Evolutionary conservation across 2,113 vertebrate species (phyloP).

Genomic region (Myanophis thanlyinensis): DNA sequence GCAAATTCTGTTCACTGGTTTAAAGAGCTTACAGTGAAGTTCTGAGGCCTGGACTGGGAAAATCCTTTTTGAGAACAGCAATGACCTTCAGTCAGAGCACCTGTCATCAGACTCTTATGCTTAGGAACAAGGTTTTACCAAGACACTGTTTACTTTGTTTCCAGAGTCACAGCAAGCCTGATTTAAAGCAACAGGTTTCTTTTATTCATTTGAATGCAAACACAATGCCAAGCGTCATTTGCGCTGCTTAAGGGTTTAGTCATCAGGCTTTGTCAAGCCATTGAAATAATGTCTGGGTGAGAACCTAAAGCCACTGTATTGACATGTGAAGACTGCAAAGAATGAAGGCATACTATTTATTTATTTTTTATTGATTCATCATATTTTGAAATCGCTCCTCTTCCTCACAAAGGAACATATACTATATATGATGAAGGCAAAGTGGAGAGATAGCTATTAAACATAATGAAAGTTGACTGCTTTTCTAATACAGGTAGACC

Average conservation of each 20-base stretch:
- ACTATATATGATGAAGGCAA: conserved; percentile 40
- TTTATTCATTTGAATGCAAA: conserved; percentile 61
- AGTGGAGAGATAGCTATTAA: conserved; percentile 8
- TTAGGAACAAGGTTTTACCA: conserved; percentile 35
- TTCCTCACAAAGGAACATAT: neutral
- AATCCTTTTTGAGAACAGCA: conserved; percentile 13
- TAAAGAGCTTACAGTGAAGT: neutral
- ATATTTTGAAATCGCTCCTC: neutral
- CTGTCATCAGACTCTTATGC: conserved; percentile 34
- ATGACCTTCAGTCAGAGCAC: conserved; percentile 55
- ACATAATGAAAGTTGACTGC: conserved; percentile 39
- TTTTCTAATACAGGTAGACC: neutral
- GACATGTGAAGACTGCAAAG: conserved; percentile 27
- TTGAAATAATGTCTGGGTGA: conserved; percentile 50
- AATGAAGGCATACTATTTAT: conserved; percentile 32
- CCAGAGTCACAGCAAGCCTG: conserved; percentile 65
- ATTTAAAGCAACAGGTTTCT: conserved; percentile 62
- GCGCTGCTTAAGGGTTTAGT: conserved; percentile 53
- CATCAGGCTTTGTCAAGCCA: conserved; percentile 48
- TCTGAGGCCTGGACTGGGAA: conserved; percentile 7
- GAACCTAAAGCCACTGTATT: neutral
- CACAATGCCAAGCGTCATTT: conserved; percentile 54
- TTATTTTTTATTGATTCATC: neutral
- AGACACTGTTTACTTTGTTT: conserved; percentile 62
- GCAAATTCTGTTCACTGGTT: neutral